Evolutionary conservation across 2,113 vertebrate species (phyloP).

Genomic region (Cheirogaleus medius): DNA sequence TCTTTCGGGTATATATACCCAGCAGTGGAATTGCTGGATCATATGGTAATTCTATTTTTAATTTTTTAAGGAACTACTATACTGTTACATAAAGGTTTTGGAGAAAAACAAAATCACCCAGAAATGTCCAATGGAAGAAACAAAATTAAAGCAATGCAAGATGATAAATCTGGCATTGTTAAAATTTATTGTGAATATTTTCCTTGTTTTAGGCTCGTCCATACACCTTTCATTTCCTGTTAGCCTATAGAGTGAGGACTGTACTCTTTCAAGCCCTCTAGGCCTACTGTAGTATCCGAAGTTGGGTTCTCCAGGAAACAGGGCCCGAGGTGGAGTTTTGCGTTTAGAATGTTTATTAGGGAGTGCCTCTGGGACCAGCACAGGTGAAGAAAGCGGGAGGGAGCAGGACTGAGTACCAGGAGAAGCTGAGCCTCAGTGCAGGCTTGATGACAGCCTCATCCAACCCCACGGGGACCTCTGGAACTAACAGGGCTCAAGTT

Average conservation of each 20-base stretch:
- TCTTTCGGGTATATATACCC: not conserved
- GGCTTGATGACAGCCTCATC: not conserved
- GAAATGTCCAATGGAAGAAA: not conserved
- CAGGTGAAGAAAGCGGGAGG: not conserved
- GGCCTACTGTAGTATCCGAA: not conserved
- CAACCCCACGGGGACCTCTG: not conserved
- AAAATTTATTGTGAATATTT: not conserved
- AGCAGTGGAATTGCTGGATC: not conserved
- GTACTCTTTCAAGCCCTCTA: not conserved
- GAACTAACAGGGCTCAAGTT: not conserved
- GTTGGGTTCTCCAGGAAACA: not conserved
- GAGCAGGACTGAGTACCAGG: not conserved
- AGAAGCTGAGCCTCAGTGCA: not conserved
- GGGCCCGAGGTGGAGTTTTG: too few relatives aligned
- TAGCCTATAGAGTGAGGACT: not conserved
- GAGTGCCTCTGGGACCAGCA: not conserved
- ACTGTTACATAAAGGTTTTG: not conserved
- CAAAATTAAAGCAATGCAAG: not conserved
- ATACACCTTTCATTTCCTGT: not conserved
- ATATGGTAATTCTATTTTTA: not conserved
- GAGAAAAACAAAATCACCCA: slow-evolving; percentile 6
- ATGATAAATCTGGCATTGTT: not conserved
- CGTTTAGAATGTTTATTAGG: not conserved
- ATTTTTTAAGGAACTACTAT: not conserved
- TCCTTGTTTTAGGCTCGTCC: not conserved